Evolutionary conservation across 2,888 invertebrate species (phyloP).

Genomic region (Cheiracanthium punctorium): DNA sequence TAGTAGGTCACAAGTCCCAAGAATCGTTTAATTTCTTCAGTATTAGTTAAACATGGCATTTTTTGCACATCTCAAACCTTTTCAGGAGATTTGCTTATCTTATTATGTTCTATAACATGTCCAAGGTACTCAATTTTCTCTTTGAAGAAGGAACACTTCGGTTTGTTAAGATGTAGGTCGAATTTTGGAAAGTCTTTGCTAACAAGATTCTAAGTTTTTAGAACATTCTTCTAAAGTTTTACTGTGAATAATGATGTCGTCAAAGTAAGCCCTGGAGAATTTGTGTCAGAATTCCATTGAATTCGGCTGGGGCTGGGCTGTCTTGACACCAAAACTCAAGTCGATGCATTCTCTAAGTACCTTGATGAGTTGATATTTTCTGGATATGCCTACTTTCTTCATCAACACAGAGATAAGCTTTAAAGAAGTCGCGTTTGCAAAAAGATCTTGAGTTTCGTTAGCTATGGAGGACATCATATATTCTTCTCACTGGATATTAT

Average conservation of each 20-base stretch:
- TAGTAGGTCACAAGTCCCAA: not conserved
- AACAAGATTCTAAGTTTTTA: too few species aligned
- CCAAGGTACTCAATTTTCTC: too few species aligned
- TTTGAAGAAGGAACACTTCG: too few species aligned
- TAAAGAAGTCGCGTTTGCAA: not conserved
- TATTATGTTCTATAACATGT: too few species aligned
- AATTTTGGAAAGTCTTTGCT: too few species aligned
- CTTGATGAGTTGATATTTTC: not conserved
- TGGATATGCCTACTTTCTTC: not conserved
- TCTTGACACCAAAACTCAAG: not conserved
- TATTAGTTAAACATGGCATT: too few species aligned
- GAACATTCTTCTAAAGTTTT: too few species aligned
- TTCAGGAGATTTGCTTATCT: too few species aligned
- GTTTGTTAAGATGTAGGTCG: too few species aligned
- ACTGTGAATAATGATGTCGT: too few species aligned
- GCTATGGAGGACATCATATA: not conserved
- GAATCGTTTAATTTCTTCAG: not conserved
- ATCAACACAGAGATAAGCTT: conserved; percentile 1
- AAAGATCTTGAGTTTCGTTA: not conserved
- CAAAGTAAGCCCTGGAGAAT: not conserved
- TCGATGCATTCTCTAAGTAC: not conserved
- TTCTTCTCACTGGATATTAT: not conserved
- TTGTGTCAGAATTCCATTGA: not conserved
- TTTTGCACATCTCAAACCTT: too few species aligned
- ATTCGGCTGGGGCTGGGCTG: too few species aligned